Evolutionary conservation across 1,140 invertebrate genomes (phyloP).

Genomic region (Babylonia areolata): DNA sequence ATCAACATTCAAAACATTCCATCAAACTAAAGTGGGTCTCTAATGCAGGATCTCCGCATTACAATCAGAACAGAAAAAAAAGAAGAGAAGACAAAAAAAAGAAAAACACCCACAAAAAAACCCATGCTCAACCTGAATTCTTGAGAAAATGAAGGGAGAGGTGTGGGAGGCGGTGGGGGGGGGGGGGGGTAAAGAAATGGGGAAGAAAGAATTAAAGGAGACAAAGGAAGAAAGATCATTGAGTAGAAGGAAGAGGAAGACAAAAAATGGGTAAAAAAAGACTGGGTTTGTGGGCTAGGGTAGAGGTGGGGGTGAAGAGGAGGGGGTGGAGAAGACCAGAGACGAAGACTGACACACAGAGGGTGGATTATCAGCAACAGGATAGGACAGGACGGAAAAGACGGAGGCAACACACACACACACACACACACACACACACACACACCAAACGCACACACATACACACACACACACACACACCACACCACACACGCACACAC

Average conservation of each 20-base stretch:
- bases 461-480: no score
- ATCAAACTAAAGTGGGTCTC: no score
- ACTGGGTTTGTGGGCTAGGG: background rate
- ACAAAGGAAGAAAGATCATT: background rate
- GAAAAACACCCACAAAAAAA: background rate
- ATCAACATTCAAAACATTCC: no score
- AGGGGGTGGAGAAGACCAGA: background rate
- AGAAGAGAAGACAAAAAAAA: background rate
- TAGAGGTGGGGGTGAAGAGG: background rate
- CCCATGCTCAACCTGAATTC: no score
- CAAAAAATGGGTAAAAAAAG: background rate
- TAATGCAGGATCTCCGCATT: no score
- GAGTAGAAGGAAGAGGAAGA: background rate
- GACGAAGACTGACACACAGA: conserved; percentile 29
- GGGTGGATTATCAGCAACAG: conserved; percentile 1
- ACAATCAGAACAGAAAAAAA: background rate
- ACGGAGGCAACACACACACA: background rate
- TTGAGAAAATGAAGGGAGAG: background rate
- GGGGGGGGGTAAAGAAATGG: background rate
- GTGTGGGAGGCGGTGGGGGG: background rate
- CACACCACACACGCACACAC: no score
- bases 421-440: no score
- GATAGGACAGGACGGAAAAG: conserved; percentile 14
- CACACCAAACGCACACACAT: no score
- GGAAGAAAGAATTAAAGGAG: background rate